A percentile compares a stretch with the other conserved stretches of the same genome.
Evolutionary conservation across 2,888 invertebrate species (phyloP).

Genomic region (Spodoptera littoralis): DNA sequence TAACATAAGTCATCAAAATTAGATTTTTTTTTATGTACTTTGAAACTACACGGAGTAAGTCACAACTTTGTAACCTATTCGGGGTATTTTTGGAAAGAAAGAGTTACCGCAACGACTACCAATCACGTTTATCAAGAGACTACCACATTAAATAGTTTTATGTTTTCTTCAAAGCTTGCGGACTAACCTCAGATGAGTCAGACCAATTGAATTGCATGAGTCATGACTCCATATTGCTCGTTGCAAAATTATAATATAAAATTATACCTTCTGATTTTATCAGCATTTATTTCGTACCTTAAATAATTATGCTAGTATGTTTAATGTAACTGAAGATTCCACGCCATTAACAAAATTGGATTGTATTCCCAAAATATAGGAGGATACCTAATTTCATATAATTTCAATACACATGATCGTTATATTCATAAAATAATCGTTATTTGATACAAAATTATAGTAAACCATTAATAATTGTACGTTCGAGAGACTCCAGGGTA

Average conservation of each 20-base stretch:
- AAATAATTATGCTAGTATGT: constrained; percentile 14
- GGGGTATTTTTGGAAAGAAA: too few species aligned
- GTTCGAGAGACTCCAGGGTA: constrained; percentile 19
- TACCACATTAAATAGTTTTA: too few species aligned
- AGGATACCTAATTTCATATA: constrained; percentile 23
- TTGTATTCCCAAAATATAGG: constrained; percentile 6
- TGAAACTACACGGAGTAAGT: too few species aligned
- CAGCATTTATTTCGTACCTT: background rate
- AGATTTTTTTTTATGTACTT: too few species aligned
- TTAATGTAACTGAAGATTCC: constrained; percentile 27
- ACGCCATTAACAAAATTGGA: constrained; percentile 18
- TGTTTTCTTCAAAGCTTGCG: too few species aligned
- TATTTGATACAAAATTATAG: constrained; percentile 44
- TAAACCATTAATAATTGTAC: constrained; percentile 37
- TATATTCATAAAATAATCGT: constrained; percentile 42
- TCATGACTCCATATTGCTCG: background rate
- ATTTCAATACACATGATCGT: constrained; percentile 29
- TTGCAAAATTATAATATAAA: background rate
- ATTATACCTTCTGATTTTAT: constrained; percentile 1
- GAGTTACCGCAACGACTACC: too few species aligned
- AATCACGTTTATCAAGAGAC: too few species aligned
- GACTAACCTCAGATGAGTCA: background rate
- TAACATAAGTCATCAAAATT: too few species aligned
- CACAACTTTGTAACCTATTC: too few species aligned
- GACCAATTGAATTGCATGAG: background rate